Evolutionary conservation across 1,140 invertebrate genomes (phyloP).

Genomic region (Drosophila ficusphila): DNA sequence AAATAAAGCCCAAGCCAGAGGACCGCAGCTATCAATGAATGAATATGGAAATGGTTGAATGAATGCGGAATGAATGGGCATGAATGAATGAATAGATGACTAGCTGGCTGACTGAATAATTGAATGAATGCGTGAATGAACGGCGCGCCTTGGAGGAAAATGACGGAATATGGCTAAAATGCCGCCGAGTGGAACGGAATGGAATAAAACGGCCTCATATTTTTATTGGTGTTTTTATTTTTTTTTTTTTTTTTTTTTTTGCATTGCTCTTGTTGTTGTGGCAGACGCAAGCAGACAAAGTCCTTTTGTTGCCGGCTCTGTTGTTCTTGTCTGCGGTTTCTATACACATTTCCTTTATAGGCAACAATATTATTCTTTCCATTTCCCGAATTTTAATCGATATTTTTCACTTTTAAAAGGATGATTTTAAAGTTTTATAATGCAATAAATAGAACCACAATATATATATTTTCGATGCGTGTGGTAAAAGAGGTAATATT

Average conservation of each 20-base stretch:
- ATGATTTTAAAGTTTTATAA: too few relatives aligned
- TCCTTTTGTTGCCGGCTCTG: conserved; percentile 56
- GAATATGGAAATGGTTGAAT: conserved; percentile 33
- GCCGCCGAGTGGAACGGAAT: conserved; percentile 2
- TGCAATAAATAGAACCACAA: too few relatives aligned
- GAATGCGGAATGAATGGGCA: conserved; percentile 36
- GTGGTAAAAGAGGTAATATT: background rate
- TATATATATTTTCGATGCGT: too few relatives aligned
- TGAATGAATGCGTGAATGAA: conserved; percentile 32
- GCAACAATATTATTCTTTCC: conserved; percentile 37
- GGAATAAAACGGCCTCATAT: conserved; percentile 34
- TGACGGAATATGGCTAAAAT: conserved; percentile 12
- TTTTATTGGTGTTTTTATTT: background rate
- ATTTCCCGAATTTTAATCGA: background rate
- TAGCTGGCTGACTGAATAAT: conserved; percentile 25
- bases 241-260: conserved; percentile 19
- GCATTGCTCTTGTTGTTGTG: conserved; percentile 20
- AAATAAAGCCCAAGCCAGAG: conserved; percentile 3
- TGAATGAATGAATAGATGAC: conserved; percentile 38
- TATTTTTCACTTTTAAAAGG: background rate
- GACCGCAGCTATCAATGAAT: conserved; percentile 34
- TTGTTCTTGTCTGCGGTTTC: conserved; percentile 19
- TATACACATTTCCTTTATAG: conserved; percentile 18
- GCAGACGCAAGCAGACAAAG: conserved; percentile 64
- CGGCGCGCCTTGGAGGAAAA: conserved; percentile 18